Base-by-base conservation (phyloP, 2,888 invertebrate genomes). In the Noctua fimbriata region DNA sequence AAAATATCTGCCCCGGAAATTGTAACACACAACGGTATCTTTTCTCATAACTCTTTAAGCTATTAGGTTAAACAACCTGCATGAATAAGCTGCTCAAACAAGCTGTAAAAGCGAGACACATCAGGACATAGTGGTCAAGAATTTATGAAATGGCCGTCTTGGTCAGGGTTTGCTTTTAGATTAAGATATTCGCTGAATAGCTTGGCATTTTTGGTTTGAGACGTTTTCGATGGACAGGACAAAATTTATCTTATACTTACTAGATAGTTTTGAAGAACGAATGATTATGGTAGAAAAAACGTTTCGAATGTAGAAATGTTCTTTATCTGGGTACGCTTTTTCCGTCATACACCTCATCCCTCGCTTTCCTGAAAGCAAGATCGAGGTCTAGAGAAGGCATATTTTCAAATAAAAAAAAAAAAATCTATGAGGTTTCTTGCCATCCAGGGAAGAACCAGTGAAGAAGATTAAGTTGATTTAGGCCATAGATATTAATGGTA, bases 71-170 rank as follows among this genome's bases (percentile, higher is more conserved):
- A 84, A 78, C n/a, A 84, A 88, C 85, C 69, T 86, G 85, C 87
- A 88, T 92, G 90, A 91, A 88, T 92, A 82, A 87, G 78, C 44
- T 74, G 71, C 36, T 76, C 73, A 80, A 86, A 82, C 70, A 72
- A 73, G 80, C 69, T 80, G 69, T 86, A 80, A 83, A 84, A 79
- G 69, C 74, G 44, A 78, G 69, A 67, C 65, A 65, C 87, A 76
- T 76, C 85, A 87, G 81, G 87, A 88, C 73, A 79, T 76, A 69
- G 69, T 87, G 66, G 82, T 82, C 81, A 88, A 79, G 90, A 81
- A 87, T 87, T 81, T 82, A 71, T 78, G 81, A 81, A 75, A 84
- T 71, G 67, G 66, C 60, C 65, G 41, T 49, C 44, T 73, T 78
- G 72, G 77, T 82, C 83, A 81, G 76, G 52, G 80, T 85, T 85